Evolutionary conservation across 2,888 invertebrate genomes (phyloP), one percentile per base, ranked within the genome.

Genomic region (Agrotis clavis): DNA sequence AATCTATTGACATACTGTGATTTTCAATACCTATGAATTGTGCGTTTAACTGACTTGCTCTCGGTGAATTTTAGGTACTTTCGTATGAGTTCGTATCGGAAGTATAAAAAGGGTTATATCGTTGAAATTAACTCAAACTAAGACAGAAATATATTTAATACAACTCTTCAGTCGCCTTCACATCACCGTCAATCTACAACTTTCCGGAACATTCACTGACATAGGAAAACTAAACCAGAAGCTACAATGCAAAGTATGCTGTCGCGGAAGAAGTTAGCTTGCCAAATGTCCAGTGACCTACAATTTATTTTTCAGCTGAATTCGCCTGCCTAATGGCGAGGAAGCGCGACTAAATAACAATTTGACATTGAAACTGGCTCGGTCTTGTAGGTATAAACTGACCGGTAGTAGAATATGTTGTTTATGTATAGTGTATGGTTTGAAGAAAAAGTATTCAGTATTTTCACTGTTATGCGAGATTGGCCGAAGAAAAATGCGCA

Each of bases 311-410:
- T 71, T 81, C 66, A 69, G 62, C 11, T 79, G 64, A 77, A 53
- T 62, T 71, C 21, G 50, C 54, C 73, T 63, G 65, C 25, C 30
- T 63, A 56, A 71, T 81, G 25, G 66, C 35, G 45, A 70, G 76
- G 78, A 82, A 77, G 77, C 62, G 30, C 64, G 81, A 84, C 68
- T 77, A 82, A 81, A 81, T 80, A 82, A 77, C 60, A 74, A 73
- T 77, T 66, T 81, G 82, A 81, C 81, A 86, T 83, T 86, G 83
- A 87, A 89, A 89, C 90, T 85, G 88, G 87, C 83, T 88, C 71
- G 56, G 66, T 86, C 90, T 79, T 81, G 90, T n/a, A n/a, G n/a
- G n/a, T 84, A 75, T 76, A 73, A 87, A 86, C 88, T 81, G 85
- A 84, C 83, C 25, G 48, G 16, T 51, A 57, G 67, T 19, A 53